A percentile compares a stretch with the other conserved stretches of the same genome.
Evolutionary conservation across 2,888 invertebrate species (phyloP).

Genomic region (Agapostemon virescens): DNA sequence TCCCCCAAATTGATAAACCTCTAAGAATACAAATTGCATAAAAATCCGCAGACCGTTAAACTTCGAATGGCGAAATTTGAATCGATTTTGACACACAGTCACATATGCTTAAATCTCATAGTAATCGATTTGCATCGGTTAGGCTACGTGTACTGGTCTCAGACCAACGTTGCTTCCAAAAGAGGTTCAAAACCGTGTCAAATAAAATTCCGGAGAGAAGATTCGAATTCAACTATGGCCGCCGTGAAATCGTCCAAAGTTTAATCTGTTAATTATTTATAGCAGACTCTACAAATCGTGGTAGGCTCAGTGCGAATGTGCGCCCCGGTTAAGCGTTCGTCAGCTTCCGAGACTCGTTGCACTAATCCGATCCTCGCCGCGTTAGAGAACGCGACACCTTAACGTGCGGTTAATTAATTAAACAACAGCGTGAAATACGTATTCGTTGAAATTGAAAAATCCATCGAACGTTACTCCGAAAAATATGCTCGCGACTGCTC

Average conservation of each 20-base stretch:
- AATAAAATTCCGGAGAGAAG: neutral
- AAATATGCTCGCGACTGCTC: constrained; percentile 1
- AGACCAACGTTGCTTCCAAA: neutral
- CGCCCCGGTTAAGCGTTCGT: neutral
- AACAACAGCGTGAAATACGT: constrained; percentile 12
- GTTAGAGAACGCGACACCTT: neutral
- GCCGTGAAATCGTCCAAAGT: too few species aligned
- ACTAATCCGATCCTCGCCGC: neutral
- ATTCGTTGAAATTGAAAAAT: constrained; percentile 4
- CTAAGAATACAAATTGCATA: too few species aligned
- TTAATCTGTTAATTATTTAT: too few species aligned
- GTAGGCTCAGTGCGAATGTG: neutral
- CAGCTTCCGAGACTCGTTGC: neutral
- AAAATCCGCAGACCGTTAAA: too few species aligned
- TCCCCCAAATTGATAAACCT: too few species aligned
- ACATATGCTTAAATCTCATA: too few species aligned
- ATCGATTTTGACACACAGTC: too few species aligned
- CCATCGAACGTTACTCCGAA: constrained; percentile 8
- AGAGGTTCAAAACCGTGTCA: neutral
- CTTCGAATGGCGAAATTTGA: too few species aligned
- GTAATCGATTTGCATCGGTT: too few species aligned
- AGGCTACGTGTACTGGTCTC: neutral
- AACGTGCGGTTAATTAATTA: constrained; percentile 12
- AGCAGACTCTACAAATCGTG: neutral
- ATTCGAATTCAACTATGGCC: neutral